Conservation (phyloP, 2,113 vertebrate genomes). For the Eclectus roratus region DNA sequence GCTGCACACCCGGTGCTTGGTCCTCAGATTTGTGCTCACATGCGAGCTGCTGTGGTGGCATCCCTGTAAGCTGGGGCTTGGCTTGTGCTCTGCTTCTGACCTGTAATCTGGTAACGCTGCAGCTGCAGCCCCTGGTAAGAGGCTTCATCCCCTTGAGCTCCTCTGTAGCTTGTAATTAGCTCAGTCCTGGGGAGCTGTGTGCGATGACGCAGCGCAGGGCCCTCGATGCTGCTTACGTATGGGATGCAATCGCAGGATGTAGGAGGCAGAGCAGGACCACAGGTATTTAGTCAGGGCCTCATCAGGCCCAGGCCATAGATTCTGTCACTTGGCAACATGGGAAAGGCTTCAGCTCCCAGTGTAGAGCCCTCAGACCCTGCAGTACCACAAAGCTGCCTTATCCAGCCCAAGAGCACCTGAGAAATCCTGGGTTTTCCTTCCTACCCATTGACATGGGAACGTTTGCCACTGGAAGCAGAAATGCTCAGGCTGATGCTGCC, state of each 20-base stretch:
- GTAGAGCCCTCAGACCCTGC: not conserved
- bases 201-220: not conserved
- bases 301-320: not conserved
- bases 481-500: not conserved
- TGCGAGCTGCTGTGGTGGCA: not conserved
- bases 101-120: not conserved
- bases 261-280: fast-evolving
- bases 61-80: not conserved
- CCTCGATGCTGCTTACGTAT: fast-evolving
- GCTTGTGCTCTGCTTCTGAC: not conserved
- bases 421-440: not conserved
- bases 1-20: not conserved
- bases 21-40: not conserved
- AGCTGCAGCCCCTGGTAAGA: not conserved
- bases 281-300: not conserved
- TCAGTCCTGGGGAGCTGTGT: not conserved
- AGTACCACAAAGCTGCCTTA: not conserved
- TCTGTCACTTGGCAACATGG: fast-evolving
- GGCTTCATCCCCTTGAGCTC: not conserved
- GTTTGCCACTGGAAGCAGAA: not conserved
- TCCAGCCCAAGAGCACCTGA: not conserved
- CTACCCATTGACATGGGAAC: fast-evolving
- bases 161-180: not conserved
- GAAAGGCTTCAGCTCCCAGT: not conserved
- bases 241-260: not conserved